Evolutionary conservation across 2,797 vertebrate genomes (phyloP).

Genomic region (Hydrophis major): DNA sequence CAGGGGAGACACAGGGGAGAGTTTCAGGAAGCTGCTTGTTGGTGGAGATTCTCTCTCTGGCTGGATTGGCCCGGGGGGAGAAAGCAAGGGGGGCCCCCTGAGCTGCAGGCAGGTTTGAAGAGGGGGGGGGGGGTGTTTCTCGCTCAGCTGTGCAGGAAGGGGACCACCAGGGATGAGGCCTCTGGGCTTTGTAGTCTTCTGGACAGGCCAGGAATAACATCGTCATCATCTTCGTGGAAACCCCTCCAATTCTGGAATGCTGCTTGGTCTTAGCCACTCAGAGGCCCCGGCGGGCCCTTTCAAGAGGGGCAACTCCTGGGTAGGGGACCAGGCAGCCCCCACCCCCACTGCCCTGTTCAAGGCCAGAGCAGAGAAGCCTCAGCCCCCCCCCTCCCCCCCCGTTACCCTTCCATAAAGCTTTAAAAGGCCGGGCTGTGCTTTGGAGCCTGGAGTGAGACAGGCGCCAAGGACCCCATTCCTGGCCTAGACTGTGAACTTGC

Average conservation of each 20-base stretch:
- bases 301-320: background rate
- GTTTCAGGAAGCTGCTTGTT: background rate
- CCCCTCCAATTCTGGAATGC: fast-evolving
- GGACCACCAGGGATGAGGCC: background rate
- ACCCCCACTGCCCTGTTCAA: too few relatives aligned
- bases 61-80: background rate
- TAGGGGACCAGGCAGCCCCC: background rate
- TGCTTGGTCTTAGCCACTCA: background rate
- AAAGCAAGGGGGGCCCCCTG: background rate
- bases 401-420: background rate
- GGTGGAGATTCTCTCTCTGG: background rate
- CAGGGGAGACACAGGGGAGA: background rate
- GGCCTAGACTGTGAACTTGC: too few relatives aligned
- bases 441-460: fast-evolving
- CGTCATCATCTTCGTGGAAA: fast-evolving
- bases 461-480: background rate
- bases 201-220: background rate
- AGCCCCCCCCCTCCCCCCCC: too few relatives aligned
- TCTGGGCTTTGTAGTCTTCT: background rate
- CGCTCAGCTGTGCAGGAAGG: background rate
- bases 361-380: too few relatives aligned
- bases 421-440: background rate
- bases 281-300: background rate
- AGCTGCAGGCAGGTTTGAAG: background rate
- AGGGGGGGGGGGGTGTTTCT: too few relatives aligned